A percentile compares a stretch with the other conserved stretches of the same genome.
Conservation (phyloP, 2,888 invertebrate species). For the Drosophila histrio region DNA sequence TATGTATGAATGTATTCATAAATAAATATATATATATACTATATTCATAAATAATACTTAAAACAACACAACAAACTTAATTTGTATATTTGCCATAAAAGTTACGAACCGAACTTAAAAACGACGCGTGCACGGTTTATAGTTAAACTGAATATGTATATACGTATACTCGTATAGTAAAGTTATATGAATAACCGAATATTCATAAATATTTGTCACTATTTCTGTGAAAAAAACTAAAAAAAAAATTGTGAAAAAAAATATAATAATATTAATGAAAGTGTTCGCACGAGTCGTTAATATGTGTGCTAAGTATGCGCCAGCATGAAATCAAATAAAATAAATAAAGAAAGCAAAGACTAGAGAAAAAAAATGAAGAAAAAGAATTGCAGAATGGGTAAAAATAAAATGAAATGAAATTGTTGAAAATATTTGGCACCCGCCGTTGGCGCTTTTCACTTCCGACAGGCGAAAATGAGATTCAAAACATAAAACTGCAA, state of each 20-base stretch:
- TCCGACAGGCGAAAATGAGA: slow-evolving; percentile 22
- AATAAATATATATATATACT: not conserved
- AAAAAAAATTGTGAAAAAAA: not conserved
- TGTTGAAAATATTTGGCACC: slow-evolving; percentile 35
- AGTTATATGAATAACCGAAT: not conserved
- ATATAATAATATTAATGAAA: slow-evolving; percentile 22
- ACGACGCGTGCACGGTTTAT: slow-evolving; percentile 1
- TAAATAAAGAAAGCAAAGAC: slow-evolving; percentile 11
- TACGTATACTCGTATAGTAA: not conserved
- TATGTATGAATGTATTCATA: not conserved
- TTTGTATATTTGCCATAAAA: not conserved
- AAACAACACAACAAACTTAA: slow-evolving; percentile 7
- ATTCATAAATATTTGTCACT: slow-evolving; percentile 15
- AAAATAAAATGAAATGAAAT: slow-evolving; percentile 12
- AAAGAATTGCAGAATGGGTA: not conserved
- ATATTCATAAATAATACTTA: slow-evolving; percentile 2
- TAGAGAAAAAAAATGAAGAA: slow-evolving; percentile 3
- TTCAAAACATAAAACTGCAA: slow-evolving; percentile 19
- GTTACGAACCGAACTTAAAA: slow-evolving; percentile 3
- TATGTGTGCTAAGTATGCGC: slow-evolving; percentile 39
- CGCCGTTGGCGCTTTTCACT: slow-evolving; percentile 25
- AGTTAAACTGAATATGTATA: not conserved
- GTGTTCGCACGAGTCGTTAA: slow-evolving; percentile 28
- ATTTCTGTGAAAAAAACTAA: slow-evolving; percentile 6
- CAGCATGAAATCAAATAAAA: slow-evolving; percentile 37